These are phyloP conservation scores for Odontothrips loti DNA, from an alignment of 2,888 invertebrate genomes.

Conservation along the genomic window DNA sequence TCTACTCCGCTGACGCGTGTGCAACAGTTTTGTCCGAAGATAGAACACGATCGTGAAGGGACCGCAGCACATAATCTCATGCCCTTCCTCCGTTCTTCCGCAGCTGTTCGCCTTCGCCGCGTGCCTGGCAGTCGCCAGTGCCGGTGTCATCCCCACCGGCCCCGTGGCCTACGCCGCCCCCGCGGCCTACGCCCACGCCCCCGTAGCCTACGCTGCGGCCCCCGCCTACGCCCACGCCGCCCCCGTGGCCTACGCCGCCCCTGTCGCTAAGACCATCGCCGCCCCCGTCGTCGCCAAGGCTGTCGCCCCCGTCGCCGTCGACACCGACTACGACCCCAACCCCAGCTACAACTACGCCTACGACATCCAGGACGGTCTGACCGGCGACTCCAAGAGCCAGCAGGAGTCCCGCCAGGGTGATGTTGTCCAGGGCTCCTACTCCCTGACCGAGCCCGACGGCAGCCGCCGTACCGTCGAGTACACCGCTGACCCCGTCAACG, in stretches of 20 bases:
- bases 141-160: slow-evolving; percentile 33
- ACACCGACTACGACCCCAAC: slow-evolving; percentile 50
- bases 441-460: slow-evolving; percentile 55
- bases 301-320: slow-evolving; percentile 37
- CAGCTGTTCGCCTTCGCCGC: slow-evolving; percentile 37
- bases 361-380: slow-evolving; percentile 53
- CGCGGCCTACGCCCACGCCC: slow-evolving; percentile 37
- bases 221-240: not conserved
- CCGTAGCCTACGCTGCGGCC: slow-evolving; percentile 44
- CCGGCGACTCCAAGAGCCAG: slow-evolving; percentile 55
- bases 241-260: not conserved
- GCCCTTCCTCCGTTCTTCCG: not conserved
- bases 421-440: slow-evolving; percentile 55
- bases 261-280: not conserved
- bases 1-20: no score
- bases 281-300: slow-evolving; percentile 34
- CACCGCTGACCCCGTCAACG: slow-evolving; percentile 55
- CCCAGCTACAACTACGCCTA: slow-evolving; percentile 56
- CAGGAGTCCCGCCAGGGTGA: slow-evolving; percentile 54
- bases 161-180: slow-evolving; percentile 37
- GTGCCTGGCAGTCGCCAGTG: slow-evolving; percentile 34
- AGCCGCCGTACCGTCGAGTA: slow-evolving; percentile 55
- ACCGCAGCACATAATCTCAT: no score
- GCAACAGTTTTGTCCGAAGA: no score
- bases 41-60: no score